Conservation (phyloP, 2,797 vertebrate species). For the Lacerta bilineata region DNA sequence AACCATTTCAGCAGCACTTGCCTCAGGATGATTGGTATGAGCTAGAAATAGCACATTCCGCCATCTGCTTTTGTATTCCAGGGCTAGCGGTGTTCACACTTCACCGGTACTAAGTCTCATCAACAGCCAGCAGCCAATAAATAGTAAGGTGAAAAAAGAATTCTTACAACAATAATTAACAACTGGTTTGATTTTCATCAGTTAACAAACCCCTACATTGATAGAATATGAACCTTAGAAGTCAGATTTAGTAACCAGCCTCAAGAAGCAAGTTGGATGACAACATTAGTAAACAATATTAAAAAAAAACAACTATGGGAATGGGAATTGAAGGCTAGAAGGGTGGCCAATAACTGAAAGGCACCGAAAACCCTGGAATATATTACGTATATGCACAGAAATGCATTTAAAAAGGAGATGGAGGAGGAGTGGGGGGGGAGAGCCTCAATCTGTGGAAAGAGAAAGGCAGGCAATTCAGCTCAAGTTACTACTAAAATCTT, state of each 20-base stretch:
- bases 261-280: not conserved
- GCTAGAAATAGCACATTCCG: constrained; percentile 82
- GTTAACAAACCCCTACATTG: constrained; percentile 35
- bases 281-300: not conserved
- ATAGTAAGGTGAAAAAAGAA: constrained; percentile 73
- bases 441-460: not conserved
- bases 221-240: constrained; percentile 20
- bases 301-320: not conserved
- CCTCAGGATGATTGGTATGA: constrained; percentile 69
- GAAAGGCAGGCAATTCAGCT: not conserved
- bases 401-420: not conserved
- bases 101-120: constrained; percentile 69
- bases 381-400: not conserved
- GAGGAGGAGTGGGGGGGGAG: not conserved
- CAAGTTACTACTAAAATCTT: not conserved
- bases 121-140: constrained; percentile 67
- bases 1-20: constrained; percentile 67
- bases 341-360: not conserved
- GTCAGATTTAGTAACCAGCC: constrained; percentile 23
- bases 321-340: not conserved
- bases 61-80: constrained; percentile 81
- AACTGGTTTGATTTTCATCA: constrained; percentile 55
- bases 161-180: constrained; percentile 69
- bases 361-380: not conserved
- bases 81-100: constrained; percentile 71